Evolutionary conservation across 1,140 invertebrate genomes (phyloP), one percentile per base, ranked within the genome.

Genomic region (Himalopsyche phryganea): DNA sequence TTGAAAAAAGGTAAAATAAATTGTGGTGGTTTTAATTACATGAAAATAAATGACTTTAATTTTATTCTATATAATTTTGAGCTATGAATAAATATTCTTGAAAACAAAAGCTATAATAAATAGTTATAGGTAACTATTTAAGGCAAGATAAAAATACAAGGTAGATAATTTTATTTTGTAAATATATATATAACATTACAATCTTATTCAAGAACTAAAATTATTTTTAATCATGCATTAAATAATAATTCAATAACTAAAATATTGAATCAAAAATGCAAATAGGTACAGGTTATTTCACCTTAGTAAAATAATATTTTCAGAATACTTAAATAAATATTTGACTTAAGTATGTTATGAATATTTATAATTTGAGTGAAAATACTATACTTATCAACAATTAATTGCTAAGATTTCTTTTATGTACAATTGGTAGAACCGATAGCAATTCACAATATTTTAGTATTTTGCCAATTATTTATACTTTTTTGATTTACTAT

Each of bases 181-280:
- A 28, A 28, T 9, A 9, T 28, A 42, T 28, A 48, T 48, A 28
- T 48, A 28, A n/a, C 33, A 32, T 35, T 15, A 13, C 23, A 33
- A 42, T 13, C 10, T 48, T 28, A 48, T 33, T 28, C 15, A 32
- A 47, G 10, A 47, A 23, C 19, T 32, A 28, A n/a, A 32, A 48
- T 28, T 32, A 20, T 11, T 13, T 48, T 10, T 9, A 33, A 6
- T 5, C 10, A 48, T 28, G 46, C 40, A 42, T 42, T 42, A 18
- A 15, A 14, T 48, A 48, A 48, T 48, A 32, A 48, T 28, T 48
- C 28, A 48, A 48, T 35, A 42, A 28, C 23, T 4, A n/a, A 14
- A 48, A 32, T 9, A 6, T 50, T 50, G 35, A 50, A 50, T 32
- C 40, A 15, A 23, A 52, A 52, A 52, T 42, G 50, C 50, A 52